phyloP scores from a whole-genome alignment of 23 tunicate genomes.

The Botrylloides violaceus region DNA sequence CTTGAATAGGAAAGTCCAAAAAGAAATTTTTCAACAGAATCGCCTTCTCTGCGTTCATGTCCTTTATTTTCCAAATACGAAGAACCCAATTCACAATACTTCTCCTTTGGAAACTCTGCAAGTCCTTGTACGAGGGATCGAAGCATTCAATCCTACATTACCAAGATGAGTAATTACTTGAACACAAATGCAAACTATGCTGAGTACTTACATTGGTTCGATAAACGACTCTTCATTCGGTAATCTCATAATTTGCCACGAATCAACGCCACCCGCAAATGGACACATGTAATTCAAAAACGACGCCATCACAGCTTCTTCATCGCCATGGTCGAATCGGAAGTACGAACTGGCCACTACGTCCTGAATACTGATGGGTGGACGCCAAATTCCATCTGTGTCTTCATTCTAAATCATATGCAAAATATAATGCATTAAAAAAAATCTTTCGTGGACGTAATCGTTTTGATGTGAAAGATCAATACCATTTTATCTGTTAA shows the following conservation, averaged over 20 bases:
- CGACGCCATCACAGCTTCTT: background rate
- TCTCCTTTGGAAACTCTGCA: background rate
- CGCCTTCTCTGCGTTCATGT: conserved; percentile 6
- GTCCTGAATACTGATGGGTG: conserved; percentile 18
- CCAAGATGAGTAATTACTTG: background rate
- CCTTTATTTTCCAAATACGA: conserved; percentile 5
- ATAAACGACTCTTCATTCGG: conserved; percentile 4
- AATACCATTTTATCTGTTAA: conserved; percentile 22
- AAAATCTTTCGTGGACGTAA: background rate
- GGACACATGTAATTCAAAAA: conserved; percentile 38
- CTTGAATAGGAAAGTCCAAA: conserved; percentile 15
- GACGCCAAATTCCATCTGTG: conserved; percentile 15
- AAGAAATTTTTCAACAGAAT: conserved; percentile 15
- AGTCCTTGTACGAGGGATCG: conserved; percentile 26
- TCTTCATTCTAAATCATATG: background rate
- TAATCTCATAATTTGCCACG: background rate
- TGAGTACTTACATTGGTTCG: conserved; percentile 4
- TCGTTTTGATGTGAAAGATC: too few relatives aligned
- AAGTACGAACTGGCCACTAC: conserved; percentile 9
- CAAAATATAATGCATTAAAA: background rate
- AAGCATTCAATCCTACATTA: conserved; percentile 24
- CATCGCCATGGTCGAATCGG: background rate
- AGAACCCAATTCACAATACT: conserved; percentile 12
- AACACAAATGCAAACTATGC: background rate
- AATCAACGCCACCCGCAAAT: conserved; percentile 25